phyloP scores from a whole-genome alignment of 2,797 vertebrate species.

The Kryptolebias ocellatus region DNA sequence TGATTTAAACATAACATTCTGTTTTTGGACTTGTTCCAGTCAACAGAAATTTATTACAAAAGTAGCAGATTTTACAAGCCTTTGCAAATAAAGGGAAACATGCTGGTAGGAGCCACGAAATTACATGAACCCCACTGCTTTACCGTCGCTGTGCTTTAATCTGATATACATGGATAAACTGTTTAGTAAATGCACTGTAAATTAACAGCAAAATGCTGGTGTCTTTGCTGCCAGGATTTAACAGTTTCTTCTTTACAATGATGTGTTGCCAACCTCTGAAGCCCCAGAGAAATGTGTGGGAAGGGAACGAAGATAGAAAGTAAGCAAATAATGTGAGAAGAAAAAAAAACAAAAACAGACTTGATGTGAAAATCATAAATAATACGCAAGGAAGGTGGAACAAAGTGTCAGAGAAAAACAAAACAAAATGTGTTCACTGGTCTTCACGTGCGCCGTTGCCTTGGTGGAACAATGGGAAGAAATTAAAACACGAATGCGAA shows the following conservation, averaged over 20 bases:
- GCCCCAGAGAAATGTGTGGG: conserved; percentile 1
- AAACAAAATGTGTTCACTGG: conserved; percentile 14
- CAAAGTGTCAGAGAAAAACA: not conserved
- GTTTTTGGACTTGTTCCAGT: not conserved
- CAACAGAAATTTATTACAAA: not conserved
- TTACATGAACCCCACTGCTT: not conserved
- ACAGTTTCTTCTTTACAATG: not conserved
- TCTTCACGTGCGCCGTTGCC: conserved; percentile 27
- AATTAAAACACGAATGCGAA: conserved; percentile 47
- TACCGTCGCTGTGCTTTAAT: not conserved
- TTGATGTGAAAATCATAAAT: conserved; percentile 16
- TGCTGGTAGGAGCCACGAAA: not conserved
- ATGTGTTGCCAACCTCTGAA: conserved; percentile 2
- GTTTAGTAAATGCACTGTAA: not conserved
- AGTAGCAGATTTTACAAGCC: not conserved
- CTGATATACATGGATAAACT: not conserved
- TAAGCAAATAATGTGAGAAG: conserved; percentile 10
- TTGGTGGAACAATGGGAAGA: conserved; percentile 27
- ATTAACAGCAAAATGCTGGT: not conserved
- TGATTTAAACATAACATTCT: not conserved
- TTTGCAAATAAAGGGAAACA: not conserved
- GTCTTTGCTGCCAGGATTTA: conserved; percentile 4
- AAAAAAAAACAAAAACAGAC: not conserved
- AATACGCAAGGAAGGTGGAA: conserved; percentile 9
- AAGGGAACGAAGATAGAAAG: conserved; percentile 12